Base-by-base conservation (phyloP, 2,797 vertebrate genomes). In the Eulemur coronatus region DNA sequence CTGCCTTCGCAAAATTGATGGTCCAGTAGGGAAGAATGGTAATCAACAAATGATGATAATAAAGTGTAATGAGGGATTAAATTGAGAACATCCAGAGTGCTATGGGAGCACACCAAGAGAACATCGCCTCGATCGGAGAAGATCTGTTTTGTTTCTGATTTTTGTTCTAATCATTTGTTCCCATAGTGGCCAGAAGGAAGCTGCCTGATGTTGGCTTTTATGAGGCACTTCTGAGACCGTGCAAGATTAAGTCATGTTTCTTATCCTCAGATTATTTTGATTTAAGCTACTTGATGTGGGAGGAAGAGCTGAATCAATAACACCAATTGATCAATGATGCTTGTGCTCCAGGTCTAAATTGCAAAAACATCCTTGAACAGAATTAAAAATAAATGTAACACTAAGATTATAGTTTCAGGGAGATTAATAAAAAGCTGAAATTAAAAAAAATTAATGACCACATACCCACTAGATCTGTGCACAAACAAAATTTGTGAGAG, bases 311-410 rank as follows among this genome's bases (percentile, higher is more conserved):
- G 41, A 91, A 86, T 90, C 50, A 84, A 84, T 82, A 86, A 76
- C 38, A 92, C n/a, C 20, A 84, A 69, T 75, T 59, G 81, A 81
- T 80, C 43, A 91, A 46, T 70, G 26, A 35, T 61, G 30, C 82
- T 82, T 59, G 61, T 89, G 38, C 10, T 75, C 11, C 11, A 43
- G 50, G 35, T 84, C 35, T 81, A 85, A 92, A 87, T 13, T 85
- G 63, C 35, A 88, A 91, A 72, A 50, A 91, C 55, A 95, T 80
- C 20, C 26, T 85, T 79, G 38, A 70, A 28, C 22, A 87, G 41
- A 93, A 84, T 69, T 76, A 87, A 96, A 96, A 80, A 73, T 79
- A 86, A 92, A 80, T 63, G 18, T 41, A 65, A 52, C 11, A 63
- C 48, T 89, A 84, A 81, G 59, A 87, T 89, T 91, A 86, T 61